phyloP scores from a whole-genome alignment of 2,888 invertebrate genomes.

The Actias luna region DNA sequence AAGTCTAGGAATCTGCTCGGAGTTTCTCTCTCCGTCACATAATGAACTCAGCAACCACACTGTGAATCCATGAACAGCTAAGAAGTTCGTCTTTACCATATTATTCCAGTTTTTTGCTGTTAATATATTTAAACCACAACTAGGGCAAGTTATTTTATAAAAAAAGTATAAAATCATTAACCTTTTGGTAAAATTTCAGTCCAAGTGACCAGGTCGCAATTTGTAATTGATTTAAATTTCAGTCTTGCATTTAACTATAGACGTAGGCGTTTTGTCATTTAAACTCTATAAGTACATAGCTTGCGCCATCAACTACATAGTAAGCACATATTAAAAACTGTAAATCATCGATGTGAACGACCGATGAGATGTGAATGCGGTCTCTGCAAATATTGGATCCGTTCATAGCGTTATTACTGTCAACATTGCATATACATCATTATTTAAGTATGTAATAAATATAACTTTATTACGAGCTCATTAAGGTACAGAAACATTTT shows the following conservation, averaged over 20 bases:
- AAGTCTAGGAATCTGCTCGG: no score
- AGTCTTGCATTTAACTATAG: background rate
- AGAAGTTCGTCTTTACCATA: no score
- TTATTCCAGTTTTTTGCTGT: no score
- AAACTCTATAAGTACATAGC: background rate
- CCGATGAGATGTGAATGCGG: background rate
- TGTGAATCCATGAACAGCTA: no score
- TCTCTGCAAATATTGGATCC: background rate
- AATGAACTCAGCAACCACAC: no score
- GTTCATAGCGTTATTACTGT: constrained; percentile 38
- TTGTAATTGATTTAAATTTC: background rate
- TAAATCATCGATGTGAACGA: constrained; percentile 3
- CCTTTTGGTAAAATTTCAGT: no score
- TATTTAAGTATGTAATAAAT: background rate
- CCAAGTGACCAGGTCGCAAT: background rate
- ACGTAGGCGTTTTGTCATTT: background rate
- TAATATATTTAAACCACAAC: no score
- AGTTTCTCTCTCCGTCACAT: no score
- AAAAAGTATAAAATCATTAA: no score
- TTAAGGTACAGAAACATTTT: no score
- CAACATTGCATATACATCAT: background rate
- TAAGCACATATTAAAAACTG: constrained; percentile 1
- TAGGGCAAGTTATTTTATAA: no score
- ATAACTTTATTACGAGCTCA: no score
- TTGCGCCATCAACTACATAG: background rate